Percentiles rank a stretch among this genome's conserved stretches.
Conservation (phyloP, 2,888 invertebrate species). For the Phrixothrix hirtus region DNA sequence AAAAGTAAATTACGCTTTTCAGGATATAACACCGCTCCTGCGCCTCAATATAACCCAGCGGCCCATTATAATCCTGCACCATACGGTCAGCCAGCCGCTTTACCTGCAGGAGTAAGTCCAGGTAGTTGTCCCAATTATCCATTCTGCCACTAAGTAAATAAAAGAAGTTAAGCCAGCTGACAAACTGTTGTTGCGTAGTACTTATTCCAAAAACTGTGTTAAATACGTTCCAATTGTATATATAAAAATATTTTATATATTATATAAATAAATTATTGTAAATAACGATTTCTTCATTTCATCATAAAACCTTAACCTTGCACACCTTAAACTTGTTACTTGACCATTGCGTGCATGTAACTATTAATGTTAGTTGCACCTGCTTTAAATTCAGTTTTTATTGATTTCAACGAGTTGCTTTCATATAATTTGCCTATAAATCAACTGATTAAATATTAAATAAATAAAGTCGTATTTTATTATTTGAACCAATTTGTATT, state of each 20-base stretch:
- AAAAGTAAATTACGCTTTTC: too few species aligned
- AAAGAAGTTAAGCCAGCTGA: constrained; percentile 42
- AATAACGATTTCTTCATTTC: too few species aligned
- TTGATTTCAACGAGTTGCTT: too few species aligned
- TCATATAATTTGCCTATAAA: too few species aligned
- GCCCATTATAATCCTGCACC: constrained; percentile 34
- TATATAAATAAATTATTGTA: neutral
- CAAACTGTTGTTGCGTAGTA: constrained; percentile 39
- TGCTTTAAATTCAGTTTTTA: too few species aligned
- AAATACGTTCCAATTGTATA: constrained; percentile 15
- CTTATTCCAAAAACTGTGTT: constrained; percentile 33
- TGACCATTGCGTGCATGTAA: too few species aligned
- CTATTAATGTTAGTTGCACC: too few species aligned
- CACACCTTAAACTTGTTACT: too few species aligned
- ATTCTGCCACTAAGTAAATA: constrained; percentile 50
- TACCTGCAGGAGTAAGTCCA: constrained; percentile 55
- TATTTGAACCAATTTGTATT: too few species aligned
- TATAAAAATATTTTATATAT: constrained; percentile 1
- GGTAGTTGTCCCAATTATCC: constrained; percentile 55
- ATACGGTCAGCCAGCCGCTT: constrained; percentile 33
- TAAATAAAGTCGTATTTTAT: too few species aligned
- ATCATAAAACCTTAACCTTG: too few species aligned
- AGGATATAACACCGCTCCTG: constrained; percentile 32
- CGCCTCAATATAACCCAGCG: constrained; percentile 35
- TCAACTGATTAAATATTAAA: too few species aligned